Evolutionary conservation across 2,888 invertebrate genomes (phyloP), one percentile per base, ranked within the genome.

Genomic region (Unio pictorum): DNA sequence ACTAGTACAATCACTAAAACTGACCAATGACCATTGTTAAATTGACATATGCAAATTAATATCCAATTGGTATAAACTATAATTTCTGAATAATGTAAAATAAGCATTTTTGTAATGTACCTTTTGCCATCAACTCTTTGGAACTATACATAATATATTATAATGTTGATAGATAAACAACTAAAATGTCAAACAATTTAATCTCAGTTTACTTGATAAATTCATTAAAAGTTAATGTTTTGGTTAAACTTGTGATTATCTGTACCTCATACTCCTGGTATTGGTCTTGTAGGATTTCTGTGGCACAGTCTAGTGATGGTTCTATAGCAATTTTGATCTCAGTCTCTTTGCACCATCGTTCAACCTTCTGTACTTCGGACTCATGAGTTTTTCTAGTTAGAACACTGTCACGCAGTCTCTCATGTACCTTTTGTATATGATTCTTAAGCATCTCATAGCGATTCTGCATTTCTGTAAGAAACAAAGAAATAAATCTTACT

Each of bases 291-390:
- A 97, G 91, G 0, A 96, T 93, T 80, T 95, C 95, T 28, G 96
- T 92, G 84, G 94, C 95, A 1, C 95, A 94, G 28, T 94, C 88
- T 6, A 89, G 93, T 61, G 95, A 93, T 5, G 96, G 91, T 85
- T 96, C 96, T 55, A 94, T 93, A 17, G 95, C 94, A 1, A 95
- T 94, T 4, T 95, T 94, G 0, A 95, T 95, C 90, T 97, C 96
- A 54, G 95, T 95, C 91, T 97, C 95, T 80, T 95, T 95, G 58
- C 97, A 91, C 97, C 97, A 98, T 82, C 95, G 93, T 77, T 95
- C 94, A 86, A 95, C 94, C 83, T 94, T 94, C 70, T 95, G 94
- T 64, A 95, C 92, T 73, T 95, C 94, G 61, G 92, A 92, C 90
- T 98, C 97, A 82, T 96, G 95, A 63, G 94, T 93, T 84, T 93